Evolutionary conservation across 23 tunicate species (phyloP), one percentile per base, ranked within the genome.

Genomic region (Pegea sp.): DNA sequence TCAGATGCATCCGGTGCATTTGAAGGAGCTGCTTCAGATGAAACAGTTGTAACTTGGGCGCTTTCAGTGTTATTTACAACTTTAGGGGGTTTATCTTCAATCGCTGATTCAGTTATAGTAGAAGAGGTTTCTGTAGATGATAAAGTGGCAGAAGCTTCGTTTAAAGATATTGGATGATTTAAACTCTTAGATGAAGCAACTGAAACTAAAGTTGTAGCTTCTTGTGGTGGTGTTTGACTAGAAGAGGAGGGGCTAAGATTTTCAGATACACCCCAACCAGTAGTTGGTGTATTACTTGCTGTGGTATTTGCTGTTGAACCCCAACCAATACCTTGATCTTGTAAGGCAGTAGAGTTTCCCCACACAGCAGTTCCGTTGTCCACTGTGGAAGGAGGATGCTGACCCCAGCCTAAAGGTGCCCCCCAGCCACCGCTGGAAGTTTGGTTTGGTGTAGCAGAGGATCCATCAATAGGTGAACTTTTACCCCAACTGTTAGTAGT

Each of bases 281-380:
- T 24, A 18, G 66, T 60, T 22, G 64, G 52, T 33, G 32, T 30
- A 29, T n/a, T n/a, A n/a, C 29, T 24, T 7, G 75, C 33, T 23
- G 59, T 48, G 3, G 42, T 33, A 26, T 44, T 60, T 43, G 74
- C 24, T 2, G 52, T 44, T 23, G 51, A 62, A 52, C 76, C 76
- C 90, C 90, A 77, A 19, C 71, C 76, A 44, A 53, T 50, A 21
- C 60, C 34, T 8, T 66, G 65, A 34, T 69, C 76, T 44, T 57
- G 49, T 26, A 68, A 32, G 28, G 63, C 54, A 11, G 59, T 43
- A 23, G 79, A 63, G 57, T 64, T 72, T 18, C 70, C 69, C 89
- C 89, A 77, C 19, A 65, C 69, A 22, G 89, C 89, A 24, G 72
- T 67, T 22, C 72, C 89, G 63, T 67, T 67, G 63, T 67, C 72